Percentiles rank a stretch among this genome's conserved stretches.
phyloP scores from a whole-genome alignment of 2,888 invertebrate genomes.

The Apantesis nais region DNA sequence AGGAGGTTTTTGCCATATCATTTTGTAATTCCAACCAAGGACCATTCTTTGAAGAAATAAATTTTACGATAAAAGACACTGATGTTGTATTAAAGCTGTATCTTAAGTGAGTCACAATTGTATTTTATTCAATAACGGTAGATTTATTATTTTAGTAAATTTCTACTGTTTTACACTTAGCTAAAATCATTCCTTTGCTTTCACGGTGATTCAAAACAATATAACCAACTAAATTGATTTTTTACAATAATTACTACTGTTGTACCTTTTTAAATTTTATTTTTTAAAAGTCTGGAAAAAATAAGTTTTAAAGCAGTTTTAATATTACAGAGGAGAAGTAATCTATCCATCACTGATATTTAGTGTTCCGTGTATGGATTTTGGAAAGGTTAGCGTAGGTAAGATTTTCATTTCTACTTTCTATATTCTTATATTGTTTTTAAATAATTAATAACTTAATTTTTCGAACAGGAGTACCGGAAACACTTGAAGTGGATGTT shows the following conservation, averaged over 20 bases:
- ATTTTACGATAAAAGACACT: slow-evolving; percentile 86
- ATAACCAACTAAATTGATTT: background rate
- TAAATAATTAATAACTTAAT: background rate
- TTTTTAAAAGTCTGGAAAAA: background rate
- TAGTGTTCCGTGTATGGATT: slow-evolving; percentile 82
- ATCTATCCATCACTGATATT: slow-evolving; percentile 86
- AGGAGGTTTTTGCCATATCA: slow-evolving; percentile 81
- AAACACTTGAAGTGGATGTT: slow-evolving; percentile 74
- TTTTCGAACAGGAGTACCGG: slow-evolving; percentile 74
- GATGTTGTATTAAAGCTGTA: slow-evolving; percentile 82
- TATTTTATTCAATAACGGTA: background rate
- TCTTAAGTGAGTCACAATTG: slow-evolving; percentile 78
- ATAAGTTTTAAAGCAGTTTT: background rate
- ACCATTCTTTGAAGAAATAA: slow-evolving; percentile 86
- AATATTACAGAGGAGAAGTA: slow-evolving; percentile 83
- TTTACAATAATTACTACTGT: background rate
- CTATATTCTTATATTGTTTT: background rate
- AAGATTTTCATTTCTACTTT: slow-evolving; percentile 38
- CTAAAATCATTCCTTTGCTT: background rate
- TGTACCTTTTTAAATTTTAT: background rate
- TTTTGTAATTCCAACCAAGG: slow-evolving; percentile 87
- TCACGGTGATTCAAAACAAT: too few species aligned
- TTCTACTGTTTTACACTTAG: background rate
- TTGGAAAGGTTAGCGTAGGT: slow-evolving; percentile 86
- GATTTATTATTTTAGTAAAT: background rate